phyloP scores from a whole-genome alignment of 2,797 vertebrate species.

The Clarias pachynema region DNA sequence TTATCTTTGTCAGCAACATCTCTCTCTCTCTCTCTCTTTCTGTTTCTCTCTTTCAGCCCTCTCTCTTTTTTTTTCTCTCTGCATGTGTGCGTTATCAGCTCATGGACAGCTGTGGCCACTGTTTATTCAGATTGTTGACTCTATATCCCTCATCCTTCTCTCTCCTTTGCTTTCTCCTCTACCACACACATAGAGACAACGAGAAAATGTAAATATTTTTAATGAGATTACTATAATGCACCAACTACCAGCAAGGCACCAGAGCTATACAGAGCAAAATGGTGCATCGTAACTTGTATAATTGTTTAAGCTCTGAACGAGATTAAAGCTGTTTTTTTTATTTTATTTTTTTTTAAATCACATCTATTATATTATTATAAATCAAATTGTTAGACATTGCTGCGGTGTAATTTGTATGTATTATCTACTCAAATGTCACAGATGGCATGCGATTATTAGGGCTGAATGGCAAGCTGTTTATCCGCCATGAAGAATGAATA shows the following conservation, averaged over 20 bases:
- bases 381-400: constrained; percentile 31
- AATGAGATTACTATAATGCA: constrained; percentile 75
- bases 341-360: not conserved
- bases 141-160: constrained; percentile 67
- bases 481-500: constrained; percentile 16
- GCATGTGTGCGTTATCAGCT: constrained; percentile 75
- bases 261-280: constrained; percentile 5
- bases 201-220: constrained; percentile 69
- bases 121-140: constrained; percentile 83
- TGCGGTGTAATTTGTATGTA: constrained; percentile 68
- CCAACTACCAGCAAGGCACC: constrained; percentile 29
- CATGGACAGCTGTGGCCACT: constrained; percentile 79
- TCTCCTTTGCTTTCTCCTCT: constrained; percentile 45
- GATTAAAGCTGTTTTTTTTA: not conserved
- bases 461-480: constrained; percentile 50
- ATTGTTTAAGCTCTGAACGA: not conserved
- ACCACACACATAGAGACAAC: constrained; percentile 51
- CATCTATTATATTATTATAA: constrained; percentile 11
- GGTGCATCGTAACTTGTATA: not conserved
- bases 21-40: constrained; percentile 48
- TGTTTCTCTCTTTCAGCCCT: constrained; percentile 49
- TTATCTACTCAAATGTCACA: constrained; percentile 62
- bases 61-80: constrained; percentile 53
- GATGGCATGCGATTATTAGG: constrained; percentile 49
- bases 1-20: constrained; percentile 64